Evolutionary conservation across 2,797 vertebrate species (phyloP), one percentile per base, ranked within the genome.

Genomic region (Tauraco hartlaubi): DNA sequence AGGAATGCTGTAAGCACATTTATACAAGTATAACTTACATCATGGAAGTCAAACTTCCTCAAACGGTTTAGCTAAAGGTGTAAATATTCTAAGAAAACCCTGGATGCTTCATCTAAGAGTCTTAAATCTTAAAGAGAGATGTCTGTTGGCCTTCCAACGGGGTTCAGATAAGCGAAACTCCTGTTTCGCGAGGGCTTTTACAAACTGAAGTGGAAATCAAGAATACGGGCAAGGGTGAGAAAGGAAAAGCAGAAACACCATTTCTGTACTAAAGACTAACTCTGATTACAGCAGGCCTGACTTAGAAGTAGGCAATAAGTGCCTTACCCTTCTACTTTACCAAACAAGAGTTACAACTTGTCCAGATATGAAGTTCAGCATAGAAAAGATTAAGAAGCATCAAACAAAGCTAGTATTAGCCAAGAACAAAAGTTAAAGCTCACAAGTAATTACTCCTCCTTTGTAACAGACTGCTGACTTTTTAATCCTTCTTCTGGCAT

Each of bases 401-500:
- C 76, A 90, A 90, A 88, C 54, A 83, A 86, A 95, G 62, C 25
- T 12, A 73, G 69, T 3, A 62, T 68, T 71, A 91, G 82, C 66
- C 85, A 91, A 94, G 89, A 96, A 94, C 94, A 96, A 95, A 90
- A 92, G 76, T 25, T 41, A 91, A 67, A 80, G 82, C 76, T 96
- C 92, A 84, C 63, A 76, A 94, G 79, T 95, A 93, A 96, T 94
- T 88, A 91, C 37, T 95, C 26, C 93, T 89, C 78, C 79, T 88
- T 94, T 90, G 9, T 88, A 94, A 94, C 33, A 95, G 91, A 85
- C 96, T 76, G 71, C 69, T 97, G 87, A 96, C 87, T 96, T 94
- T 78, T 89, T 94, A 94, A 96, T 96, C 91, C 82, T 94, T 9
- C 72, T 89, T 76, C 94, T 96, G 92, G 96, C 90, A 92, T 88